Base-by-base conservation (phyloP, 2,113 vertebrate species). In the Origma solitaria region DNA sequence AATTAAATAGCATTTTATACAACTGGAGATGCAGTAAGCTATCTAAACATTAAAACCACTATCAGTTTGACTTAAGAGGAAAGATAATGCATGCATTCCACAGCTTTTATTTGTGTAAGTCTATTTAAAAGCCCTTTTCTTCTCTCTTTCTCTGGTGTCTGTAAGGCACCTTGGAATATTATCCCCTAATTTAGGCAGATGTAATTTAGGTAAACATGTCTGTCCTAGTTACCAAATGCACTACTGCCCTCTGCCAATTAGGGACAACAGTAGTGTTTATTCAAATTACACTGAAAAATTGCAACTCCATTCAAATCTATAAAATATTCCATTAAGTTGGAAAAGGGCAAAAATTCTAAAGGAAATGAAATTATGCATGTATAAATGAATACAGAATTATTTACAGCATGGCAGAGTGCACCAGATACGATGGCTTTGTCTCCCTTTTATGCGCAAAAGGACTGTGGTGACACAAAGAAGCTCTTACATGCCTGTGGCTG, bases 1-100 rank as follows among this genome's bases (percentile, higher is more conserved):
- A 95, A 95, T 80, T 80, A 93, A 96, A 71, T 22, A 94, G 7
- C 21, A 64, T 90, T 88, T 86, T 60, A 65, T 91, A 76, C 16
- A 77, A 50, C 21, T 69, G 16, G 31, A 75, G n/a, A 33, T 80
- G 42, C 24, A 80, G 33, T 73, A 72, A 88, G 4, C 23, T 83
- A 78, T 20, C 15, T 28, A 49, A 49, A 78, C n/a, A 23, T 78
- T 89, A 65, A 88, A 93, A 76, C 13, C 47, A 3, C 11, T 50
- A 38, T 84, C 47, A 50, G 10, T 82, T 92, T 92, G 66, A 82
- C 35, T 62, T 66, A 76, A 71, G 17, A 75, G 24, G 38, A 87
- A 79, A 51, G 30, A 88, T 90, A 91, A 58, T 0, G 1, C 15
- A 53, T 27, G n/a, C 0, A 0, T 80, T 94, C 57, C 24, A 75